These are phyloP conservation scores for Plutella xylostella DNA, from an alignment of 2,888 invertebrate species.

Conservation along the genomic window DNA sequence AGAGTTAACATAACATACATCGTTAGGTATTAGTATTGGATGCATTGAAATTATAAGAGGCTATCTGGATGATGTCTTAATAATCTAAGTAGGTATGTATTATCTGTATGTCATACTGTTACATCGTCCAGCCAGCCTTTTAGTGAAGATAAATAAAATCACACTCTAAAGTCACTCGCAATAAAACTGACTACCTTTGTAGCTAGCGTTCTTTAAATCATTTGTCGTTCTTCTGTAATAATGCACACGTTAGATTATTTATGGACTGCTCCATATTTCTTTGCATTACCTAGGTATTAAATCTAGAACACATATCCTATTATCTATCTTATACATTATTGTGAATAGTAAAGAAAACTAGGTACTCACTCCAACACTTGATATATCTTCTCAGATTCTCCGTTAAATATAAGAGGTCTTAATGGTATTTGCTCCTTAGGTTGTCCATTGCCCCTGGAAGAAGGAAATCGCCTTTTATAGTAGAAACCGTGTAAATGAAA, in stretches of 20 bases:
- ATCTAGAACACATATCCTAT: neutral
- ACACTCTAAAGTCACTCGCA: slow-evolving; percentile 1
- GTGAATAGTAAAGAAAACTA: neutral
- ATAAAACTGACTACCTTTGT: slow-evolving; percentile 49
- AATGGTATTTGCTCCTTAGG: slow-evolving; percentile 82
- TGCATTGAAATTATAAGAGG: neutral
- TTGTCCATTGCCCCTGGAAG: slow-evolving; percentile 55
- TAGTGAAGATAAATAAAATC: slow-evolving; percentile 17
- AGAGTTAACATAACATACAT: no score
- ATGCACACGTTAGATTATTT: slow-evolving; percentile 10
- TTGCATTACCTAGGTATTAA: neutral
- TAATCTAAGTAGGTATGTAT: no score
- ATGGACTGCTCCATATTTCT: neutral
- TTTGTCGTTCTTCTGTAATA: slow-evolving; percentile 63
- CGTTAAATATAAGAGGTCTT: slow-evolving; percentile 77
- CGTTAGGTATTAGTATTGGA: neutral
- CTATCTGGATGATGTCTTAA: slow-evolving; percentile 1
- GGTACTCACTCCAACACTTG: slow-evolving; percentile 79
- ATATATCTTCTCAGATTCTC: slow-evolving; percentile 74
- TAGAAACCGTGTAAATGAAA: no score
- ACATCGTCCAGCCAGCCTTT: neutral
- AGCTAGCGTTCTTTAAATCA: slow-evolving; percentile 65
- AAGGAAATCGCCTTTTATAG: no score
- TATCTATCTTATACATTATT: neutral
- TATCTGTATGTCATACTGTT: neutral